Base-by-base conservation (phyloP, 2,113 vertebrate genomes). In the Erpornis zantholeuca region DNA sequence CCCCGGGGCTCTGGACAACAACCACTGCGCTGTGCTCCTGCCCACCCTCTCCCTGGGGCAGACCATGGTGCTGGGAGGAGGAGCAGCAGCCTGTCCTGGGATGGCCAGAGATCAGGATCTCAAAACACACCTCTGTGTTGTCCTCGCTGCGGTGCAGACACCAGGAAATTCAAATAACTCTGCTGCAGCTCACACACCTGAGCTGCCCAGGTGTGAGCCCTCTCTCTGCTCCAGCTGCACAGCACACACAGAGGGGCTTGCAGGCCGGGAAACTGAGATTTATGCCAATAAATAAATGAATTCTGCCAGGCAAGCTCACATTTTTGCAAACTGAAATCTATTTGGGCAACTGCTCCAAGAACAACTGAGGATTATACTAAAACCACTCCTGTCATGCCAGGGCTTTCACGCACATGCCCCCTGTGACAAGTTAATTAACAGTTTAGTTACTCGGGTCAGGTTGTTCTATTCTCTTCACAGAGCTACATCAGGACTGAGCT, bases 261-360 rank as follows among this genome's bases (percentile, higher is more conserved):
- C 42, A 28, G 81, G 38, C 61, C 44, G 2, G 7, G 13, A n/a
- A 45, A 77, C 9, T 6, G 31, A 0, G 7, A 15, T 45, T 82
- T 61, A 36, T 23, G 53, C 33, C 59, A 68, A 89, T 8, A 71
- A 70, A 93, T 5, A 59, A 20, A 68, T 15, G 12, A 53, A 81
- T 69, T 52, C 72, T 88, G 86, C 70, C 10, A 44, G 36, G 45
- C 63, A 53, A 1, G 68, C 69, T 82, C 49, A 23, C 83, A 3
- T 14, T 38, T 56, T 71, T 68, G 53, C 42, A 78, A 57, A 63
- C 3, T 61, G 54, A 73, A 76, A 69, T 33, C 79, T 80, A 10
- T 76, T 80, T 63, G 79, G 75, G 79, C 79, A 80, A 73, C 23
- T 42, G 79, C 76, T 92, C 75, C 47, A 88, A 83, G 68, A 81